Percentiles rank a stretch among this genome's conserved stretches.
These are phyloP conservation scores for Lydus trimaculatus DNA, from an alignment of 2,888 invertebrate genomes.

Conservation along the genomic window DNA sequence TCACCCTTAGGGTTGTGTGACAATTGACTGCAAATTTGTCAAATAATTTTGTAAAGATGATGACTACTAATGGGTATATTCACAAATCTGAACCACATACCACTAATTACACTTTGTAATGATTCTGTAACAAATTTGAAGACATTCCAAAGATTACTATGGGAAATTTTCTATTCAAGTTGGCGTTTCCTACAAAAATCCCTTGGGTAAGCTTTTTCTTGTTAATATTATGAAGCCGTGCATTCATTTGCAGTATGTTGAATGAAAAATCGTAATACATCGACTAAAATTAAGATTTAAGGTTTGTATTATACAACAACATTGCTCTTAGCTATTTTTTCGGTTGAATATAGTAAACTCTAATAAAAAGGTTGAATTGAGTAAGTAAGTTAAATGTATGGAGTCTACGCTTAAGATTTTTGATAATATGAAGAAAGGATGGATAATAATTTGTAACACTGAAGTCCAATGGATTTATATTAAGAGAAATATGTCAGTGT, in stretches of 20 bases:
- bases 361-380: conserved; percentile 30
- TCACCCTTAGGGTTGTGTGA: no score
- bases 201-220: not conserved
- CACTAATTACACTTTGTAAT: no score
- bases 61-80: no score
- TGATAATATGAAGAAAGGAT: conserved; percentile 24
- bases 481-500: conserved; percentile 26
- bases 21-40: no score
- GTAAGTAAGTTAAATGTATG: conserved; percentile 24
- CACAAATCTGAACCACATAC: no score
- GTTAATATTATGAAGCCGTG: not conserved
- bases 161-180: not conserved
- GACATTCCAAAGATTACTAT: not conserved
- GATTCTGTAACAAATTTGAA: no score
- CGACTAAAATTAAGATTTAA: not conserved
- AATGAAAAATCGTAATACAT: not conserved
- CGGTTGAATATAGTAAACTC: conserved; percentile 44
- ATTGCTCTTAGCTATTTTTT: conserved; percentile 17
- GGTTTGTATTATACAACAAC: conserved; percentile 9
- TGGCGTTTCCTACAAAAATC: not conserved
- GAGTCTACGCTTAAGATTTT: conserved; percentile 24
- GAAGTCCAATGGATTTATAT: conserved; percentile 20
- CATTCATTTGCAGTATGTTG: not conserved
- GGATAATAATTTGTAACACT: conserved; percentile 32
- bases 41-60: no score